These are phyloP conservation scores for Macaca mulatta DNA, from an alignment of 2,113 vertebrate species.

Conservation along the genomic window DNA sequence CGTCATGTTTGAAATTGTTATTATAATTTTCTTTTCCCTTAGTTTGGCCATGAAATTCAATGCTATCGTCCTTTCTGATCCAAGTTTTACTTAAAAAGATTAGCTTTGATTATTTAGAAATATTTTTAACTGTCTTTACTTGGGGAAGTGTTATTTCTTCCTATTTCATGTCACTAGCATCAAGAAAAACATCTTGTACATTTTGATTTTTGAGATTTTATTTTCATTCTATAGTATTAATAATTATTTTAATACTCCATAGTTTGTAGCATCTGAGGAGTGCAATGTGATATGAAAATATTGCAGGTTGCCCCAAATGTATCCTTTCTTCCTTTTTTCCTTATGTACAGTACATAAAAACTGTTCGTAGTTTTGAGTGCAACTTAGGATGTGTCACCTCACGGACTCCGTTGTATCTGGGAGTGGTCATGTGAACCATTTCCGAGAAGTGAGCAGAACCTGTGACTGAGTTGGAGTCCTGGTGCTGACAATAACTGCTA, in stretches of 20 bases:
- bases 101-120: neutral
- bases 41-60: neutral
- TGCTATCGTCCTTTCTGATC: neutral
- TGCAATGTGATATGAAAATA: neutral
- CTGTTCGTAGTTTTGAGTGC: rapidly evolving
- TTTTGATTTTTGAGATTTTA: neutral
- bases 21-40: neutral
- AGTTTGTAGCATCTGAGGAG: neutral
- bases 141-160: neutral
- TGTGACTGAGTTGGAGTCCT: neutral
- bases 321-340: neutral
- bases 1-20: neutral
- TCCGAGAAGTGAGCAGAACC: neutral
- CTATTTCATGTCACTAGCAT: neutral
- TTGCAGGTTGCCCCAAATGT: neutral
- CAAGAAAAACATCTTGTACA: neutral
- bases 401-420: neutral
- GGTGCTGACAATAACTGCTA: neutral
- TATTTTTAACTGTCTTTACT: neutral
- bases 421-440: neutral
- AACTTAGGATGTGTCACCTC: neutral
- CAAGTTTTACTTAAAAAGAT: neutral
- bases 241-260: neutral
- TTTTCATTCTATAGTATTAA: neutral
- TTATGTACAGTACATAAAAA: neutral